A percentile compares a stretch with the other conserved stretches of the same genome.
Conservation (phyloP, 1,140 invertebrate species). For the Drosophila pruinosa region DNA sequence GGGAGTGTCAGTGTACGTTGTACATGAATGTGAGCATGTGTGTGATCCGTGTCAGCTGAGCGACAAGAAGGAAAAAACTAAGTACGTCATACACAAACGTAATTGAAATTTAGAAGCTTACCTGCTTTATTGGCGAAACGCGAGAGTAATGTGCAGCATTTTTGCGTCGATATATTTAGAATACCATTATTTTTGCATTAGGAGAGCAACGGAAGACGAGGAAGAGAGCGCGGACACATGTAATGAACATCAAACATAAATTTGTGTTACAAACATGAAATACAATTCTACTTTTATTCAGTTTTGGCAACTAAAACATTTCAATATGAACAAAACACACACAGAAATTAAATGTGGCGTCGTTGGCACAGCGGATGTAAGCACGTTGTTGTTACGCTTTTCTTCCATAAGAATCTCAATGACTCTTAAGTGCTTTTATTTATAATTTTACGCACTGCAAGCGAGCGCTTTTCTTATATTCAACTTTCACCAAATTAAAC, state of each 20-base stretch:
- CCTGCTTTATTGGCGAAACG: slow-evolving; percentile 25
- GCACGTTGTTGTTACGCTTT: slow-evolving; percentile 6
- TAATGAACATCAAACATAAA: slow-evolving; percentile 37
- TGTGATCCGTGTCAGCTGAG: slow-evolving; percentile 45
- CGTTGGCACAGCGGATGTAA: too few relatives aligned
- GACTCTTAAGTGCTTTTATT: slow-evolving; percentile 16
- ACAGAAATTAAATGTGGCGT: background rate
- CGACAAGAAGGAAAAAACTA: background rate
- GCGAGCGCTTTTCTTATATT: slow-evolving; percentile 17
- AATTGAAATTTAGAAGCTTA: slow-evolving; percentile 26
- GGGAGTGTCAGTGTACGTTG: background rate
- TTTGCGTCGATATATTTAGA: slow-evolving; percentile 27
- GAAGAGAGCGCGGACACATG: slow-evolving; percentile 18
- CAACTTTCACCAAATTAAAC: slow-evolving; percentile 71
- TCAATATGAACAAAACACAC: slow-evolving; percentile 5
- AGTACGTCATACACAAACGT: slow-evolving; percentile 17
- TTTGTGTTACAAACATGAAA: slow-evolving; percentile 12
- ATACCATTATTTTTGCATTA: slow-evolving; percentile 8
- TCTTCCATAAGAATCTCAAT: background rate
- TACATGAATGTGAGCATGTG: background rate
- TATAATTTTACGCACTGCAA: slow-evolving; percentile 9
- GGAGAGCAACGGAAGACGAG: background rate
- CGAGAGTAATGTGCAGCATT: slow-evolving; percentile 9
- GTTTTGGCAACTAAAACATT: slow-evolving; percentile 5
- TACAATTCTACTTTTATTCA: background rate